Percentiles rank a stretch among this genome's conserved stretches.
Evolutionary conservation across 2,113 vertebrate species (phyloP).

Genomic region (Rutilus rutilus): DNA sequence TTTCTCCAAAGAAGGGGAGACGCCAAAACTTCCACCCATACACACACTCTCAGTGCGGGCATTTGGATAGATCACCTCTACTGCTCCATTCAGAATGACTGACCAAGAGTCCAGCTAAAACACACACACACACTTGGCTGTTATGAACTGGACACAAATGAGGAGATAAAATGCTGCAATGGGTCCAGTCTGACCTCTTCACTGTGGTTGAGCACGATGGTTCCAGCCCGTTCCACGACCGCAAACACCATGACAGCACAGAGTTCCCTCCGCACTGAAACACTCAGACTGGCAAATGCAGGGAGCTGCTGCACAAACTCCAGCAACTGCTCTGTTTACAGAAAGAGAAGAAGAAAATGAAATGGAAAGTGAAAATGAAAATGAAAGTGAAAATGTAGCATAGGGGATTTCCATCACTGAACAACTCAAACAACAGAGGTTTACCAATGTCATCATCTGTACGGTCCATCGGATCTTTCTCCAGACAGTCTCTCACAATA

Average conservation of each 20-base stretch:
- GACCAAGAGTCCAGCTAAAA: conserved; percentile 98
- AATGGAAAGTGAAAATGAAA: background rate
- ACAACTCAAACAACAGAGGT: conserved; percentile 33
- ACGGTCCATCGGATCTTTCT: conserved; percentile 97
- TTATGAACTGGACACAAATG: background rate
- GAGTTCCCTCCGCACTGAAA: conserved; percentile 95
- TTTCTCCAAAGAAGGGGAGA: conserved; percentile 96
- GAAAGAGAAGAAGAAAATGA: background rate
- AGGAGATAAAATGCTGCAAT: background rate
- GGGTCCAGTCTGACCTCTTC: conserved; percentile 86
- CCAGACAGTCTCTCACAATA: conserved; percentile 95
- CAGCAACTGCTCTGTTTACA: conserved; percentile 91
- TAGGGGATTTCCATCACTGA: background rate
- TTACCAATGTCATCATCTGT: conserved; percentile 98
- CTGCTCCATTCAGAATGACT: conserved; percentile 98
- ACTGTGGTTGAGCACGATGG: conserved; percentile 92
- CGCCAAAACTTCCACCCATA: conserved; percentile 98
- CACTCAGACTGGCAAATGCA: conserved; percentile 97
- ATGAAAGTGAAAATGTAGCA: background rate
- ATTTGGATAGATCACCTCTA: conserved; percentile 94
- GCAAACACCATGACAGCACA: conserved; percentile 99
- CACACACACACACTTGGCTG: conserved; percentile 12
- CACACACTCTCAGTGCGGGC: conserved; percentile 90
- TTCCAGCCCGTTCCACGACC: conserved; percentile 95
- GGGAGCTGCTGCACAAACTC: conserved; percentile 99